These are phyloP conservation scores for Euplexia lucipara DNA, from an alignment of 2,888 invertebrate species.

Conservation along the genomic window DNA sequence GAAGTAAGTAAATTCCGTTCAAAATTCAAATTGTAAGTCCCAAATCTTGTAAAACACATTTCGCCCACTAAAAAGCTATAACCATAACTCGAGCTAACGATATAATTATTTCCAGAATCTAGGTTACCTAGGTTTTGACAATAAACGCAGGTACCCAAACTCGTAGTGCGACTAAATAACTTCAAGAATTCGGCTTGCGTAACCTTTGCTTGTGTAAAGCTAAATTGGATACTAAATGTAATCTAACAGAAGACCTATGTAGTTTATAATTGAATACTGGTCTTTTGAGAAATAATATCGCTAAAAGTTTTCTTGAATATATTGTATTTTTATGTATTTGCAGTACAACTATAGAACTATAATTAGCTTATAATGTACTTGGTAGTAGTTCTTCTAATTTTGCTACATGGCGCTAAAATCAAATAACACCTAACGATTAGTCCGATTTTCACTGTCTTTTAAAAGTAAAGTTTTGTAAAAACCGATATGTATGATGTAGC, in stretches of 20 bases:
- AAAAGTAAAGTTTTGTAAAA: no score
- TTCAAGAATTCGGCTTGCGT: conserved; percentile 61
- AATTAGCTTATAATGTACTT: no score
- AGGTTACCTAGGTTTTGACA: conserved; percentile 56
- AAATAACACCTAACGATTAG: no score
- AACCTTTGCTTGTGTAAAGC: conserved; percentile 45
- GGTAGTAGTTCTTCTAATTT: no score
- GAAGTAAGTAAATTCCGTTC: conserved; percentile 2
- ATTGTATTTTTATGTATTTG: no score
- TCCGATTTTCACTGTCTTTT: no score
- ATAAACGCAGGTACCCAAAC: conserved; percentile 41
- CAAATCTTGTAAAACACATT: conserved; percentile 18
- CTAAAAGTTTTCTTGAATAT: no score
- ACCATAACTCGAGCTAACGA: conserved; percentile 34
- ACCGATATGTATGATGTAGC: no score
- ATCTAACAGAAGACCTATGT: conserved; percentile 24
- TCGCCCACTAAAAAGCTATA: not conserved
- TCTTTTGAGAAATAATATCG: no score
- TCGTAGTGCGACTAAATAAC: conserved; percentile 42
- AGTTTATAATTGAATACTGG: not conserved
- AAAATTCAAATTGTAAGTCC: conserved; percentile 6
- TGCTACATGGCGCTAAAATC: no score
- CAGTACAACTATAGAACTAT: no score
- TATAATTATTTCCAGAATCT: conserved; percentile 47
- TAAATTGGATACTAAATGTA: not conserved